Evolutionary conservation across 2,888 invertebrate genomes (phyloP).

Genomic region (Lysandra bellargus): DNA sequence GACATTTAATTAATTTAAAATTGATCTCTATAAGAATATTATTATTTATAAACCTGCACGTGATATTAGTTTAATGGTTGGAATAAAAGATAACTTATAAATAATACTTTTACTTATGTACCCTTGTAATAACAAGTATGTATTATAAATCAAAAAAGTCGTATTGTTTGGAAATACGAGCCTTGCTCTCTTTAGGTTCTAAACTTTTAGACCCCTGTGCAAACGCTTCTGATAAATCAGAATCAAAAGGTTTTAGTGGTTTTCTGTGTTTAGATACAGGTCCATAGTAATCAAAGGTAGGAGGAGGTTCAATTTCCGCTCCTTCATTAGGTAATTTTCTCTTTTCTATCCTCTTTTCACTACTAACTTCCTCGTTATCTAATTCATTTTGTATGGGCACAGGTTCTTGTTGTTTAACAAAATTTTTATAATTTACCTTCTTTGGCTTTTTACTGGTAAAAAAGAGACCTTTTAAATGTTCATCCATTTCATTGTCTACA

Average conservation of each 20-base stretch:
- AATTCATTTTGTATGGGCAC: slow-evolving; percentile 64
- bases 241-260: slow-evolving; percentile 62
- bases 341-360: slow-evolving; percentile 44
- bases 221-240: slow-evolving; percentile 68
- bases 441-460: slow-evolving; percentile 59
- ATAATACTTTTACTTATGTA: not conserved
- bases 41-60: slow-evolving; percentile 15
- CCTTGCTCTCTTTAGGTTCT: slow-evolving; percentile 58
- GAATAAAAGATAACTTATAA: slow-evolving; percentile 3
- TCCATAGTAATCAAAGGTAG: slow-evolving; percentile 83
- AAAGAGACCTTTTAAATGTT: slow-evolving; percentile 59
- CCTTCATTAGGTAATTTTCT: slow-evolving; percentile 43
- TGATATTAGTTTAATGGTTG: slow-evolving; percentile 26
- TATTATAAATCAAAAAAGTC: slow-evolving; percentile 48
- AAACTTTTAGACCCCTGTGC: slow-evolving; percentile 70
- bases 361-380: slow-evolving; percentile 47
- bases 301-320: slow-evolving; percentile 83
- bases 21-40: slow-evolving; percentile 31
- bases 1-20: not conserved
- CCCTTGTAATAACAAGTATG: not conserved
- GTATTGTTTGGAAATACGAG: slow-evolving; percentile 62
- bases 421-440: slow-evolving; percentile 61
- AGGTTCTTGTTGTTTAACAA: slow-evolving; percentile 57
- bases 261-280: slow-evolving; percentile 62
- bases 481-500: slow-evolving; percentile 41